phyloP scores from a whole-genome alignment of 30 jellyfish, hydroid and myxozoan genomes.

The Catostylus mosaicus region DNA sequence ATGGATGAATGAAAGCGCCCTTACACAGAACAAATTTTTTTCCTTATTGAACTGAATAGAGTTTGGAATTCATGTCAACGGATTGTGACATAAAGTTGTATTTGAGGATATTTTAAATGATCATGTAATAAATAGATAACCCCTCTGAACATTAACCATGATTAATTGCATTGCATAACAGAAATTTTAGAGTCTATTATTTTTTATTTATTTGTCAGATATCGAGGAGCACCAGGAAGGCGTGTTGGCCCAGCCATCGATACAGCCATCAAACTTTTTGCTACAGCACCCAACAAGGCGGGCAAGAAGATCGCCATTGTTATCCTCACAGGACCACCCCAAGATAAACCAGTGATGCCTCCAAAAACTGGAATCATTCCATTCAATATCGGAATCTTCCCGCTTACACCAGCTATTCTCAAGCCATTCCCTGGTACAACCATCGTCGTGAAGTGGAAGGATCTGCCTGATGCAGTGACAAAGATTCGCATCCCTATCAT shows the following conservation, averaged over 20 bases:
- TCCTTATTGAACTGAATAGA: no score
- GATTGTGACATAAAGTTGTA: no score
- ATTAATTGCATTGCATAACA: no score
- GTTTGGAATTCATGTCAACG: no score
- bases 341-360: constrained; percentile 37
- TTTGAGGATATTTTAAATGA: no score
- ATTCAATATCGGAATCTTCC: constrained; percentile 36
- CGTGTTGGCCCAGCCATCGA: constrained; percentile 63
- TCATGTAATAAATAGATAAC: no score
- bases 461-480: constrained; percentile 14
- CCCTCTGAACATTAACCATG: no score
- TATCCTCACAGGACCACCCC: constrained; percentile 34
- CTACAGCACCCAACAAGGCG: constrained; percentile 56
- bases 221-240: constrained; percentile 54
- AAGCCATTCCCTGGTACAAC: constrained; percentile 22
- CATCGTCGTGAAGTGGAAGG: constrained; percentile 28
- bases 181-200: no score
- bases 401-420: constrained; percentile 29
- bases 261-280: constrained; percentile 36
- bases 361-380: constrained; percentile 24
- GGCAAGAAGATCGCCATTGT: constrained; percentile 55
- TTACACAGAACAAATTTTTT: no score
- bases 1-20: no score
- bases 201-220: background rate
- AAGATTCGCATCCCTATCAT: constrained; percentile 8